phyloP scores from a whole-genome alignment of 2,888 invertebrate species.

The Polydesmus complanatus region DNA sequence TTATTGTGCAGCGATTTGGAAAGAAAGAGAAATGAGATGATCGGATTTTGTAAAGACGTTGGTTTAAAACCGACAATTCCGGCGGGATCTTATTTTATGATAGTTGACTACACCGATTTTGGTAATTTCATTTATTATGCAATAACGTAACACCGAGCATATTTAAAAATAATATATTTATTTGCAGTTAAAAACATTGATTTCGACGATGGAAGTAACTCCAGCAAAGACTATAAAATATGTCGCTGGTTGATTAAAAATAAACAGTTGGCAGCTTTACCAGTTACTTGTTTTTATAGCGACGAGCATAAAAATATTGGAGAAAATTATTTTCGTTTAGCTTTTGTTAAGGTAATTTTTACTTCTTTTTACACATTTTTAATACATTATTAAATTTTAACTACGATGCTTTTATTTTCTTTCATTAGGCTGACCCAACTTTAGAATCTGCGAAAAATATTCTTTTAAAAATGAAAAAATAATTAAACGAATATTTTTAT shows the following conservation, averaged over 20 bases:
- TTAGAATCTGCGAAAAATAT: conserved; percentile 30
- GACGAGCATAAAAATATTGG: conserved; percentile 60
- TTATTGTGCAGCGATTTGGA: conserved; percentile 57
- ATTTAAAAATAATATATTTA: background rate
- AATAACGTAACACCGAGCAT: background rate
- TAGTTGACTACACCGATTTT: conserved; percentile 67
- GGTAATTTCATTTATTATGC: background rate
- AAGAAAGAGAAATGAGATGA: conserved; percentile 65
- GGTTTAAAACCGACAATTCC: conserved; percentile 86
- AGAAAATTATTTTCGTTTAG: conserved; percentile 77
- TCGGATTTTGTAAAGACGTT: conserved; percentile 53
- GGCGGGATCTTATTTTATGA: conserved; percentile 92
- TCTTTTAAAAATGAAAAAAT: conserved; percentile 20
- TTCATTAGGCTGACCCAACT: conserved; percentile 26
- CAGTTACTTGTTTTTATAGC: conserved; percentile 85
- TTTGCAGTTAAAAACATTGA: conserved; percentile 53
- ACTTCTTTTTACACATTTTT: no score
- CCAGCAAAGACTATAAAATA: conserved; percentile 65
- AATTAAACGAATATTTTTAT: background rate
- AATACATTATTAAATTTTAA: background rate
- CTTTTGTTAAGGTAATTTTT: conserved; percentile 68
- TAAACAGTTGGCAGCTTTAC: conserved; percentile 82
- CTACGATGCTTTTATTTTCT: background rate
- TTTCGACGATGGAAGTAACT: conserved; percentile 43
- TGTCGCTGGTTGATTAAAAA: conserved; percentile 92